A percentile compares a stretch with the other conserved stretches of the same genome.
phyloP scores from a whole-genome alignment of 2,888 invertebrate species.

The Tolmerus cingulatus region DNA sequence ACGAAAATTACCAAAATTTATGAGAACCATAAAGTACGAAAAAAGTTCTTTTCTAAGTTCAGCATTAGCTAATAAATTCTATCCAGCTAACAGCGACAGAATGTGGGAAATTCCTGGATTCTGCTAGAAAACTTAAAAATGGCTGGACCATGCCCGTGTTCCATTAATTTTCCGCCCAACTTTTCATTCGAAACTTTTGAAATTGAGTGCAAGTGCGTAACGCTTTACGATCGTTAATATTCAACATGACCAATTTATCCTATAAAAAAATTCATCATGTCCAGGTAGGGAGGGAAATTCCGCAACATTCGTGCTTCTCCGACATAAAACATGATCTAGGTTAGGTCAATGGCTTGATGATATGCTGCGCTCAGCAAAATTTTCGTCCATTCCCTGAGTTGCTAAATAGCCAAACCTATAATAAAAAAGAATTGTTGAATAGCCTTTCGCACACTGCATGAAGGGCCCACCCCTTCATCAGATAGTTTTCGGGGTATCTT shows the following conservation, averaged over 20 bases:
- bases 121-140: not conserved
- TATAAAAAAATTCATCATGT: not conserved
- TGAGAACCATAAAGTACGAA: constrained; percentile 44
- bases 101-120: not conserved
- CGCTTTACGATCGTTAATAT: not conserved
- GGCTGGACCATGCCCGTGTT: not conserved
- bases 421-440: not conserved
- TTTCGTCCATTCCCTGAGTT: not conserved
- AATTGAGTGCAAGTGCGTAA: not conserved
- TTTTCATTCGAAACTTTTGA: not conserved
- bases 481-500: not conserved
- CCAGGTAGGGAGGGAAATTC: not conserved
- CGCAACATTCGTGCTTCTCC: not conserved
- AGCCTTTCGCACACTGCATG: not conserved
- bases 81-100: not conserved
- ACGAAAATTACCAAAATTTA: constrained; percentile 39
- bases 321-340: not conserved
- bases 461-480: not conserved
- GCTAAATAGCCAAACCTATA: not conserved
- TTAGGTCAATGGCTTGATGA: not conserved
- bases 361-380: not conserved
- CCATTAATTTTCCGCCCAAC: not conserved
- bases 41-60: constrained; percentile 43
- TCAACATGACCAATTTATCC: not conserved
- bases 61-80: constrained; percentile 45